Evolutionary conservation across 2,113 vertebrate species (phyloP).

Genomic region (Dicaeum eximium): DNA sequence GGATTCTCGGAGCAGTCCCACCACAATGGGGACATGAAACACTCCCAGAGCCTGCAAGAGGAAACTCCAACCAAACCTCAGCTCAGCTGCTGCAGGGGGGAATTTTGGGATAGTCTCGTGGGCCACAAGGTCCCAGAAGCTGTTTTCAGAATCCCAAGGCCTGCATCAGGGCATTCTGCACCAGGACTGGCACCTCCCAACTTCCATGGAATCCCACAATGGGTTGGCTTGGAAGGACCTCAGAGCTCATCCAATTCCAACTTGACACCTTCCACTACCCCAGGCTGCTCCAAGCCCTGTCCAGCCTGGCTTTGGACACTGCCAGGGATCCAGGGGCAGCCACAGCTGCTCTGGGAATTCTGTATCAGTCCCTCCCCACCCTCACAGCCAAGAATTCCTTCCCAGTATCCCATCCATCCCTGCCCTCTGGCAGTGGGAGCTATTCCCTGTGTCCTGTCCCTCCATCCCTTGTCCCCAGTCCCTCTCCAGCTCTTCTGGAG

Average conservation of each 20-base stretch:
- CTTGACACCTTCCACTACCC: fast-evolving
- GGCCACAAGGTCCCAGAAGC: neutral
- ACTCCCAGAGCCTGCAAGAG: neutral
- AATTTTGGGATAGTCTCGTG: neutral
- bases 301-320: neutral
- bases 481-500: neutral
- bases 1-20: neutral
- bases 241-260: neutral
- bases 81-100: neutral
- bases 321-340: neutral
- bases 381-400: neutral
- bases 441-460: neutral
- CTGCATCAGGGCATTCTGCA: neutral
- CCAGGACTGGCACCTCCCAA: neutral
- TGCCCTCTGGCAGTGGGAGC: neutral
- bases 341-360: neutral
- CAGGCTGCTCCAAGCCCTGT: neutral
- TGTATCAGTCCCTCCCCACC: neutral
- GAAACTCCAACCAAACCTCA: neutral
- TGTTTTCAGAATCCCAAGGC: neutral
- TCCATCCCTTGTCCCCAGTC: neutral
- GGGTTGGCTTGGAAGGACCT: neutral
- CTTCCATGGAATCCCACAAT: neutral
- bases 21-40: neutral
- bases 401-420: fast-evolving